phyloP scores from a whole-genome alignment of 2,797 vertebrate species.

The Podarcis siculus region DNA sequence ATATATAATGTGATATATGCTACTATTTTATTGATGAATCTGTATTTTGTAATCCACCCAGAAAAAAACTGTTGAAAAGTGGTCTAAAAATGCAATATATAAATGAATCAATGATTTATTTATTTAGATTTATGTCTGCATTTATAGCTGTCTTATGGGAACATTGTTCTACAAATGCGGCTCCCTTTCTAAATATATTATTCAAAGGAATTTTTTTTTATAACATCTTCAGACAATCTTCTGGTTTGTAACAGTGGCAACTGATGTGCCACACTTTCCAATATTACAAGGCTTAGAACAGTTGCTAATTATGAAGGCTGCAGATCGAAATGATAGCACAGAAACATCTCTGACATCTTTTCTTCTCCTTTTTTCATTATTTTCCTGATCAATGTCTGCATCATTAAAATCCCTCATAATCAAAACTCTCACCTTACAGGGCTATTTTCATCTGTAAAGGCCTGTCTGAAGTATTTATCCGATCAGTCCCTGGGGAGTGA shows the following conservation, averaged over 20 bases:
- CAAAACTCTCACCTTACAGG: slow-evolving; percentile 32
- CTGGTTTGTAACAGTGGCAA: slow-evolving; percentile 24
- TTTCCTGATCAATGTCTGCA: slow-evolving; percentile 9
- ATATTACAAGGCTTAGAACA: slow-evolving; percentile 5
- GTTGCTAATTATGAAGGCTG: slow-evolving; percentile 28
- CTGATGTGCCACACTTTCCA: neutral
- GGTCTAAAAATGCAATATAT: neutral
- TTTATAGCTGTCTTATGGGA: neutral
- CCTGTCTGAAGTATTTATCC: slow-evolving; percentile 27
- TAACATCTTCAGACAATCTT: slow-evolving; percentile 12
- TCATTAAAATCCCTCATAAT: slow-evolving; percentile 17
- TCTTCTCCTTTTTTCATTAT: neutral
- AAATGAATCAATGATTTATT: neutral
- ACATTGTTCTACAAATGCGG: neutral
- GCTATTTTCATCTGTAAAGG: slow-evolving; percentile 34
- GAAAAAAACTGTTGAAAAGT: neutral
- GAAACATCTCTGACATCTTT: neutral
- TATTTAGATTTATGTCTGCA: neutral
- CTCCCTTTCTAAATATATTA: neutral
- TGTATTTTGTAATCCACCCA: neutral
- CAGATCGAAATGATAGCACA: slow-evolving; percentile 36
- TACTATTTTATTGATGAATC: neutral
- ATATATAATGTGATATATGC: neutral
- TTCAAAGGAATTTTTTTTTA: neutral
- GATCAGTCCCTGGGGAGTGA: slow-evolving; percentile 30